These are phyloP conservation scores for Trachymyrmex septentrionalis DNA, from an alignment of 1,140 invertebrate genomes.

Conservation along the genomic window DNA sequence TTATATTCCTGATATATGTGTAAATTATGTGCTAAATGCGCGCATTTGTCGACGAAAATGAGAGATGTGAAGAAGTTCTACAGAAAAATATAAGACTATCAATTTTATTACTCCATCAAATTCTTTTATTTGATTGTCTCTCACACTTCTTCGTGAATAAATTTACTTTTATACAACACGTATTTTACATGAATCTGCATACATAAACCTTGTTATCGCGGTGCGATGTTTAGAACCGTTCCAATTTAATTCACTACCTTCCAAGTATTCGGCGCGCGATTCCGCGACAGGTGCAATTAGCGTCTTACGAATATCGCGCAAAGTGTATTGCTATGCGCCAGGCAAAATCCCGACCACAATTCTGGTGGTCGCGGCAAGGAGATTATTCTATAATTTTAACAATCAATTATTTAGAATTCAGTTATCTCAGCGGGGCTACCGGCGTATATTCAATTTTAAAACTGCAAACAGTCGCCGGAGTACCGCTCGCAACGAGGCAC, in stretches of 20 bases:
- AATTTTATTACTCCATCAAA: neutral
- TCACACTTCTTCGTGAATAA: neutral
- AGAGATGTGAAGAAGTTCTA: neutral
- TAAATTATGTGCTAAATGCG: too few relatives aligned
- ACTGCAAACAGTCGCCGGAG: constrained; percentile 56
- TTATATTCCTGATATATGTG: too few relatives aligned
- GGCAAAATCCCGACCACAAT: neutral
- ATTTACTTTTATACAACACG: neutral
- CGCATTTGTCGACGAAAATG: too few relatives aligned
- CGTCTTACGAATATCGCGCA: constrained; percentile 6
- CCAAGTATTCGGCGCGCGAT: constrained; percentile 24
- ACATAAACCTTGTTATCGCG: neutral
- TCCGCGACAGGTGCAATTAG: constrained; percentile 33
- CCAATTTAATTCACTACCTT: neutral
- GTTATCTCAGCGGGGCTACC: constrained; percentile 39
- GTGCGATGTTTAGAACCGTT: neutral
- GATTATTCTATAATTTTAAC: constrained; percentile 65
- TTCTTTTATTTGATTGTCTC: neutral
- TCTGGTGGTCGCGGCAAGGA: neutral
- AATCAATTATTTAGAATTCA: constrained; percentile 63
- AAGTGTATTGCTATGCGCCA: constrained; percentile 1
- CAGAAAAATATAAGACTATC: neutral
- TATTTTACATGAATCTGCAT: constrained; percentile 8
- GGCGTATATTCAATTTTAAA: constrained; percentile 64
- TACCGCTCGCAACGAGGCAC: constrained; percentile 45